phyloP scores from a whole-genome alignment of 1,140 invertebrate genomes.

The Drosophila lowei region DNA sequence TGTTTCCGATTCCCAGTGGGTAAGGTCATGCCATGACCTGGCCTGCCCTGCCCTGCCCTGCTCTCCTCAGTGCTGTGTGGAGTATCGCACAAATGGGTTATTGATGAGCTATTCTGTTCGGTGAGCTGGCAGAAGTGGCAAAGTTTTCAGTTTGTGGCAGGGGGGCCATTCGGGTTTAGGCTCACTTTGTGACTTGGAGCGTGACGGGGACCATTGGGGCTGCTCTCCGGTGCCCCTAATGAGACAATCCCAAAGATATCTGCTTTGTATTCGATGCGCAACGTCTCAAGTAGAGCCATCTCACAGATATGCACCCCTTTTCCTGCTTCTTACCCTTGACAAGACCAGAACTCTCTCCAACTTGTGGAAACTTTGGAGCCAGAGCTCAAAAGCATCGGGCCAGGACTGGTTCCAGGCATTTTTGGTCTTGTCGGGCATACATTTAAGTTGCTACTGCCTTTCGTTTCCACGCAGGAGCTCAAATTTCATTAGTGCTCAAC shows the following conservation, averaged over 20 bases:
- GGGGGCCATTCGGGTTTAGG: conserved; percentile 28
- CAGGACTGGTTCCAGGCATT: conserved; percentile 11
- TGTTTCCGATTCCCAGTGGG: conserved; percentile 49
- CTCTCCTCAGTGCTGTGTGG: conserved; percentile 1
- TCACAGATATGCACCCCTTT: not conserved
- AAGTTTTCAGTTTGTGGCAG: conserved; percentile 46
- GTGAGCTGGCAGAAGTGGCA: conserved; percentile 60
- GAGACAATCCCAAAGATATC: conserved; percentile 30
- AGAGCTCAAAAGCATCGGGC: not conserved
- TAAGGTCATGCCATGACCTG: conserved; percentile 41
- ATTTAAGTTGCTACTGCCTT: conserved; percentile 30
- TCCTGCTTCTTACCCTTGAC: not conserved
- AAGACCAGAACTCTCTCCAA: not conserved
- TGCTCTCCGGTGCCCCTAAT: conserved; percentile 27
- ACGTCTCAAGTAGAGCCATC: conserved; percentile 3
- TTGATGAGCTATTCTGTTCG: conserved; percentile 75
- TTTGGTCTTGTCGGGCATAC: conserved; percentile 18
- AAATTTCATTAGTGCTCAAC: conserved; percentile 73
- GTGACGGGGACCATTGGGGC: conserved; percentile 53
- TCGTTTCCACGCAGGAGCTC: conserved; percentile 38
- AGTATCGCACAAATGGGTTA: conserved; percentile 74
- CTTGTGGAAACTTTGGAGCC: conserved; percentile 2
- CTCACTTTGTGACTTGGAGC: conserved; percentile 57
- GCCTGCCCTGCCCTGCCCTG: conserved; percentile 13
- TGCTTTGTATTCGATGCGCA: conserved; percentile 21